These are phyloP conservation scores for Hippocampus comes DNA, from an alignment of 2,113 vertebrate genomes.

Conservation along the genomic window DNA sequence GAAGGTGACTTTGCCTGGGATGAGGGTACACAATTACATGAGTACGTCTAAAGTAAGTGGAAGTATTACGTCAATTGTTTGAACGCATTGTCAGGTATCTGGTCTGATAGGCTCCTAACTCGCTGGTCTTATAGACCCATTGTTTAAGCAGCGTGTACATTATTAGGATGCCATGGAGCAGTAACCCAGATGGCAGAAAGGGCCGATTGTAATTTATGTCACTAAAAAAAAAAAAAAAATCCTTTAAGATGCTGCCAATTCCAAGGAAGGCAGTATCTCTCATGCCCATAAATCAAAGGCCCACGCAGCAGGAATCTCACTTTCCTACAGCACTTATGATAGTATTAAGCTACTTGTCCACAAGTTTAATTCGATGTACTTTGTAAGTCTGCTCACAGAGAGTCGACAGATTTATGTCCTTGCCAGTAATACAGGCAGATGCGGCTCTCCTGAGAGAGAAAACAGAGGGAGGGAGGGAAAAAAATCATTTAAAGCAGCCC, in stretches of 20 bases:
- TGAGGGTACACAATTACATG: not conserved
- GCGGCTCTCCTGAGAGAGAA: not conserved
- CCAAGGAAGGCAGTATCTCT: slow-evolving; percentile 30
- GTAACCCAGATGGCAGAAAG: slow-evolving; percentile 68
- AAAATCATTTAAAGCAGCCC: slow-evolving; percentile 65
- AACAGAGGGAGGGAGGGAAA: not conserved
- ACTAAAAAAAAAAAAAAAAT: slow-evolving; percentile 30
- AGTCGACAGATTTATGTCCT: slow-evolving; percentile 3
- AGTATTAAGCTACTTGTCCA: not conserved
- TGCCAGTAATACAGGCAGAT: not conserved
- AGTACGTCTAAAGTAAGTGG: no score
- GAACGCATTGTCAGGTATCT: not conserved
- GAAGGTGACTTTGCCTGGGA: not conserved
- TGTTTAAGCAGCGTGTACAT: slow-evolving; percentile 61
- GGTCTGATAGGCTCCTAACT: not conserved
- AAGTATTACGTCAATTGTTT: not conserved
- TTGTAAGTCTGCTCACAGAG: not conserved
- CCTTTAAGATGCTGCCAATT: slow-evolving; percentile 52
- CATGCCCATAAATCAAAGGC: slow-evolving; percentile 10
- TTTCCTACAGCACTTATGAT: not conserved
- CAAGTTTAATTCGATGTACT: not conserved
- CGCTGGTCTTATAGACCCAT: slow-evolving; percentile 9
- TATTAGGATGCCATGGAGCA: slow-evolving; percentile 61
- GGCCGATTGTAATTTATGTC: slow-evolving; percentile 73
- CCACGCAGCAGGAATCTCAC: slow-evolving; percentile 7